Conservation (phyloP, 2,113 vertebrate genomes). For the Notothenia rossii region DNA sequence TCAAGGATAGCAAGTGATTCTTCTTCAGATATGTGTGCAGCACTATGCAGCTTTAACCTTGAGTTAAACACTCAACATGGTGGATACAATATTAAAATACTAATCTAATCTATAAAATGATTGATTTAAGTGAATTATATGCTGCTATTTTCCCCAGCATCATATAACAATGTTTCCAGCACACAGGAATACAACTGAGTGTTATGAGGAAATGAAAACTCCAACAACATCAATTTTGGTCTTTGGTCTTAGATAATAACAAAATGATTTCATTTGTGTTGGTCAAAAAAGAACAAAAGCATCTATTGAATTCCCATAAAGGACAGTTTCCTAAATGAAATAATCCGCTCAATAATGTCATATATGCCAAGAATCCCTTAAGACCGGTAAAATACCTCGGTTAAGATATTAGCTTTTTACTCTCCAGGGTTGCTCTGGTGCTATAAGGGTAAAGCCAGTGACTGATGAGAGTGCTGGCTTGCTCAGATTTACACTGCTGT, state of each 20-base stretch:
- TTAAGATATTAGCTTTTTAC: conserved; percentile 61
- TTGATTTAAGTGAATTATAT: neutral
- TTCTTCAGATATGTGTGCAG: neutral
- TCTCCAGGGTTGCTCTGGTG: conserved; percentile 21
- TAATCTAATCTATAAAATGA: neutral
- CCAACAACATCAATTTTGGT: conserved; percentile 9
- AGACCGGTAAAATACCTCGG: conserved; percentile 29
- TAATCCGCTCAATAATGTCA: conserved; percentile 48
- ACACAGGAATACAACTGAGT: neutral
- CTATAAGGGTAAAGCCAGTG: conserved; percentile 41
- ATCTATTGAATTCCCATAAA: conserved; percentile 32
- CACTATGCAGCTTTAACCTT: conserved; percentile 5
- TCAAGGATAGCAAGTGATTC: neutral
- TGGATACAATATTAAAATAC: neutral
- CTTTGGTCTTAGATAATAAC: neutral
- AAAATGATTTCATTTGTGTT: conserved; percentile 11
- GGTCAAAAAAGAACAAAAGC: conserved; percentile 15
- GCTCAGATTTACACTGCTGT: conserved; percentile 57
- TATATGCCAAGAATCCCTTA: conserved; percentile 46
- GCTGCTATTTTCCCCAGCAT: neutral
- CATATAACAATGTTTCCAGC: neutral
- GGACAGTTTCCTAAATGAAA: conserved; percentile 39
- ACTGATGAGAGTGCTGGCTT: conserved; percentile 51
- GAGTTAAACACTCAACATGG: conserved; percentile 3
- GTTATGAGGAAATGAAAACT: neutral